Evolutionary conservation across 2,797 vertebrate species (phyloP), one percentile per base, ranked within the genome.

Genomic region (Syndactyla subalaris): DNA sequence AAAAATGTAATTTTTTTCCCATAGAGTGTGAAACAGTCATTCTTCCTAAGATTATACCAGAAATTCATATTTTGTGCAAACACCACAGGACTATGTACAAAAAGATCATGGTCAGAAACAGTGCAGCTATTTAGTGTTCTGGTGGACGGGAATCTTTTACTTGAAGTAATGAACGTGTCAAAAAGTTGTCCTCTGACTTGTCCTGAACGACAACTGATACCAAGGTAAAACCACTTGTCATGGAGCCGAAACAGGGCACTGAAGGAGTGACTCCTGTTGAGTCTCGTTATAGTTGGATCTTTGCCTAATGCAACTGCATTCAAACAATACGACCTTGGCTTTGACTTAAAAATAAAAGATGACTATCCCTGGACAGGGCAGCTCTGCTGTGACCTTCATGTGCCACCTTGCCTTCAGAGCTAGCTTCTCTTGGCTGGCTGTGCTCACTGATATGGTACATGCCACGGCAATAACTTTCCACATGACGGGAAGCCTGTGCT

Each of bases 381-480:
- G 36, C 75, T 61, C 38, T 38, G 27, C 57, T 66, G 39, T 49
- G 66, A 72, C 74, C 66, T 65, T 48, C 0, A 0, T 0, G 1
- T 1, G 2, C 4, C 55, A 26, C 39, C 0, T 0, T 4, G 36
- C 80, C 66, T 24, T 32, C 4, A 2, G 80, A 78, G 24, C 0
- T 0, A 86, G 49, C 34, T 59, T 26, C 46, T 74, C 57, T 27
- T 2, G 7, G 30, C 66, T 32, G 55, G 38, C 70, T n/a, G 55
- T 3, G 1, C 62, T 46, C 74, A 18, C 77, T 7, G 1, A 36
- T 26, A 24, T 26, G 23, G 34, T 23, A 29, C 65, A 6, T 1
- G 4, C 59, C 51, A 83, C 0, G 0, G 74, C 62, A 75, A 7
- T 8, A 32, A 57, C 6, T 6, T 57, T 10, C 32, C 74, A 58